Evolutionary conservation across 2,113 vertebrate genomes (phyloP).

Genomic region (Nycticorax nycticorax): DNA sequence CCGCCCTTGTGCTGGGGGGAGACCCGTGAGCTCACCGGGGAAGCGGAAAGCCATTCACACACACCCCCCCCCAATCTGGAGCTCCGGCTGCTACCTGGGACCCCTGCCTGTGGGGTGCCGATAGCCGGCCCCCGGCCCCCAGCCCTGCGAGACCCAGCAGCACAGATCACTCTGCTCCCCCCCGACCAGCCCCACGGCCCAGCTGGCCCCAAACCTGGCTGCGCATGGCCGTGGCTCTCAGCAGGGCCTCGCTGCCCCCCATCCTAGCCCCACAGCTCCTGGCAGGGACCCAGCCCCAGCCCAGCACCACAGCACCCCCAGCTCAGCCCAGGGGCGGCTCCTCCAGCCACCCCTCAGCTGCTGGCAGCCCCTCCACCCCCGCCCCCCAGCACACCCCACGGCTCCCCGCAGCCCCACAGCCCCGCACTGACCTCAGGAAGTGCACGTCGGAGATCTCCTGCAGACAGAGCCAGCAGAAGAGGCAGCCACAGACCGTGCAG

Average conservation of each 20-base stretch:
- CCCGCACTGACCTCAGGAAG: constrained; percentile 81
- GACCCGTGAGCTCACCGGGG: fast-evolving
- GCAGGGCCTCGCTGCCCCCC: neutral
- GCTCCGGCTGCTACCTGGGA: neutral
- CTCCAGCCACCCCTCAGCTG: neutral
- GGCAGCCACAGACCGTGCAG: constrained; percentile 87
- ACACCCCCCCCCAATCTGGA: neutral
- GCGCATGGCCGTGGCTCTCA: neutral
- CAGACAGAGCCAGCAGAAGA: constrained; percentile 91
- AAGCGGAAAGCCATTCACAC: neutral
- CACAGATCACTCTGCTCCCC: neutral
- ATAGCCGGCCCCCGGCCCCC: neutral
- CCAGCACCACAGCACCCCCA: neutral
- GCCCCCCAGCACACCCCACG: fast-evolving
- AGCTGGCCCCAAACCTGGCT: neutral
- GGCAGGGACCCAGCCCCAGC: neutral
- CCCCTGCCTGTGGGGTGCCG: fast-evolving
- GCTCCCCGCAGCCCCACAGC: neutral
- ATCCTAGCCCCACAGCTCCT: neutral
- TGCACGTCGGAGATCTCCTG: constrained; percentile 88
- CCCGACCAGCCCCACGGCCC: neutral
- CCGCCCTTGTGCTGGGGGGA: fast-evolving
- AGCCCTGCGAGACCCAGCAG: neutral
- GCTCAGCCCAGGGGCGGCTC: neutral
- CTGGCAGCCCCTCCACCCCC: neutral